Conservation (phyloP, 1,140 invertebrate genomes). For the Conus ventricosus region DNA sequence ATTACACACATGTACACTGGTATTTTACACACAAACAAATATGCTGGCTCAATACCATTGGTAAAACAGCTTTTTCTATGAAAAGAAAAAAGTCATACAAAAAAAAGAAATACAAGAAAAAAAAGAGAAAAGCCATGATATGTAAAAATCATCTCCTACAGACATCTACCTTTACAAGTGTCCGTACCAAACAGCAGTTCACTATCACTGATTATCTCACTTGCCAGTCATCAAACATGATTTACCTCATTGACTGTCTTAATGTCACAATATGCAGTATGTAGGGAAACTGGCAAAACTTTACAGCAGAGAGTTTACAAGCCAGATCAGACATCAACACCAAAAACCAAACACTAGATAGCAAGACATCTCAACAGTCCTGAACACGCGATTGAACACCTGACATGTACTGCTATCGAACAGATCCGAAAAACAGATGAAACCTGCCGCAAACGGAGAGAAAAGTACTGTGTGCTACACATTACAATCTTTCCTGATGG, state of each 20-base stretch:
- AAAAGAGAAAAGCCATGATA: not conserved
- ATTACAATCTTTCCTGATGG: no score
- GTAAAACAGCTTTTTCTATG: no score
- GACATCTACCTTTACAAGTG: not conserved
- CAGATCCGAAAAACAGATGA: not conserved
- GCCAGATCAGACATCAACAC: not conserved
- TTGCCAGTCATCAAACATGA: not conserved
- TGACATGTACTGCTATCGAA: not conserved
- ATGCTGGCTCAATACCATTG: no score
- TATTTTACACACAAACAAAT: no score
- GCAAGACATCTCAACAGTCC: not conserved
- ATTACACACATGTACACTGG: no score
- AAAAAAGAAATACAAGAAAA: no score
- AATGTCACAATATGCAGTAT: not conserved
- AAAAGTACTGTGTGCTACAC: no score
- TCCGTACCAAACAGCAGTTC: not conserved
- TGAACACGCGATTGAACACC: not conserved
- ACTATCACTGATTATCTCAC: not conserved
- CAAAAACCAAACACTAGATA: not conserved
- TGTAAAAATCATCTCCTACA: not conserved
- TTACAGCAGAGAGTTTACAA: not conserved
- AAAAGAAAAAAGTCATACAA: no score
- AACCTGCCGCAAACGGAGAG: no score
- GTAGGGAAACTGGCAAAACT: not conserved
- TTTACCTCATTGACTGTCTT: not conserved